A percentile compares a stretch with the other conserved stretches of the same genome.
phyloP scores from a whole-genome alignment of 2,113 vertebrate species.

The Prietella phreatophila region DNA sequence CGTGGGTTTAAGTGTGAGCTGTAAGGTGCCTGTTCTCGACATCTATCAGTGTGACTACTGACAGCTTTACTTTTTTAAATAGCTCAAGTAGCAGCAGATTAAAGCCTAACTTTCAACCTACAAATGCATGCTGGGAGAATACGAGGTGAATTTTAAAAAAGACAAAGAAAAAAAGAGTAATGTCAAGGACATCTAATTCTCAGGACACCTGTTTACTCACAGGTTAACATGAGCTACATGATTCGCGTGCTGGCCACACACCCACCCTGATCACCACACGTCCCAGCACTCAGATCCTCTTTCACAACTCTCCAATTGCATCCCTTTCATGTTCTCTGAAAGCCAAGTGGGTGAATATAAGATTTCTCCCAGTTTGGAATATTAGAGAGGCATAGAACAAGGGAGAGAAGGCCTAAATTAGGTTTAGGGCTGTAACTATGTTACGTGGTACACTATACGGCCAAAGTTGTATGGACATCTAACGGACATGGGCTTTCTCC shows the following conservation, averaged over 20 bases:
- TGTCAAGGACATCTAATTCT: constrained; percentile 34
- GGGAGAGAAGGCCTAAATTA: background rate
- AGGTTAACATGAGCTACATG: constrained; percentile 26
- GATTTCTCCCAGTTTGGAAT: background rate
- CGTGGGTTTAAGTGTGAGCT: background rate
- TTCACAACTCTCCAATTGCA: constrained; percentile 34
- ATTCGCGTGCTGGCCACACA: constrained; percentile 7
- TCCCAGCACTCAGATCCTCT: constrained; percentile 11
- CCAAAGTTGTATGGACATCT: background rate
- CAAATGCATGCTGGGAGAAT: background rate
- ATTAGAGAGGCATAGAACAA: background rate
- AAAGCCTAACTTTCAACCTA: background rate
- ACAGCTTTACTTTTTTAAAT: background rate
- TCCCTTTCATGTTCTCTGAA: background rate
- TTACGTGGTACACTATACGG: background rate
- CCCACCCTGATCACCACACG: constrained; percentile 24
- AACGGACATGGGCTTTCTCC: background rate
- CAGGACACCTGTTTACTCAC: constrained; percentile 31
- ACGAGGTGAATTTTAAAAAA: background rate
- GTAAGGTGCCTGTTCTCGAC: background rate
- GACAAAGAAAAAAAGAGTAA: background rate
- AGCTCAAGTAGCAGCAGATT: background rate
- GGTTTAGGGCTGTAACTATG: background rate
- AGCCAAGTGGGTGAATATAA: constrained; percentile 9
- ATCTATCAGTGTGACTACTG: background rate